Base-by-base conservation (phyloP, 2,113 vertebrate species). In the Ia io region DNA sequence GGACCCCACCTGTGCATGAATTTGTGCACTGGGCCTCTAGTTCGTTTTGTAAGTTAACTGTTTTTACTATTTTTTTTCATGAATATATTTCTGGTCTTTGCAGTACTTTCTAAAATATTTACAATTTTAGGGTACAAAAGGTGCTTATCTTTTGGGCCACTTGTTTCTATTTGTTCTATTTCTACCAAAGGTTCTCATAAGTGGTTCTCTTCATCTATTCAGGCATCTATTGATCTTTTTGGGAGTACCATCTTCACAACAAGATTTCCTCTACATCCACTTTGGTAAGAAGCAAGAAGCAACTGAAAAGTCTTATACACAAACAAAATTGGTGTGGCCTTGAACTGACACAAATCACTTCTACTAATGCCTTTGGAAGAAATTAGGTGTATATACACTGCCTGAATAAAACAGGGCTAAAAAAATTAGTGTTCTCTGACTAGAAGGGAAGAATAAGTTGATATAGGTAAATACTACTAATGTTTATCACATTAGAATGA, bases 381-480 rank as follows among this genome's bases (percentile, higher is more conserved):
- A 71, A 42, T 9, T 42, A 30, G 14, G 11, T 44, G 28, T 2
- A 73, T 23, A 78, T 7, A 6, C 44, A 30, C 14, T 84, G 16
- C 20, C 6, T 12, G 8, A 37, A 42, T 12, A 1, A 22, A 42
- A n/a, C 1, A 4, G 2, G 5, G 6, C 12, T 74, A 51, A 69
- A 12, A 70, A 51, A 71, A 23, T 28, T 16, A 76, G 17, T n/a
- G 3, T 37, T 63, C 0, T 4, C 13, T 42, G 32, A 69, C 2
- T 16, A 16, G 11, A 93, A 35, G 14, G 30, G 42, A 9, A 59
- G 1, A 1, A 35, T n/a, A 17, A 25, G 23, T 11, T 3, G 2
- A 6, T 53, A 61, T 20, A 59, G 6, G 22, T 18, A 1, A 84
- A 70, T 0, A 67, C 17, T 61, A 7, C 1, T 63, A 28, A 35